Conservation (phyloP, 1,140 invertebrate genomes). For the Euglossa dilemma region DNA sequence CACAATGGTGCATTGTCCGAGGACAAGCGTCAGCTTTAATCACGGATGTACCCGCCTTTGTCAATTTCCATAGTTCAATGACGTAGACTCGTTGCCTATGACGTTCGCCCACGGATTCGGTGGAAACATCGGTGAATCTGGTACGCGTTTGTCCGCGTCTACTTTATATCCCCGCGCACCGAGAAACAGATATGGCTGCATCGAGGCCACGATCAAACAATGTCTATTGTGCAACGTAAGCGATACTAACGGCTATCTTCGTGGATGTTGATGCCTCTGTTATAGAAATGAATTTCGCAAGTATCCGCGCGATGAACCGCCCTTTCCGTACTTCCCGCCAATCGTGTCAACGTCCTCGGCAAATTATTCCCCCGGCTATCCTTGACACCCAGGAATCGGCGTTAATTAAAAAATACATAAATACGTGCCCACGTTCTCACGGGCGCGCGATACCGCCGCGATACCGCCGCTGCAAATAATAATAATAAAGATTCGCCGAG, state of each 20-base stretch:
- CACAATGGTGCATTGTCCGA: constrained; percentile 73
- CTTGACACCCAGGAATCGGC: constrained; percentile 26
- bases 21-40: constrained; percentile 71
- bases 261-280: constrained; percentile 31
- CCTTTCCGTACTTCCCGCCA: not conserved
- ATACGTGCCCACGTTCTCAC: not conserved
- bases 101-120: constrained; percentile 61
- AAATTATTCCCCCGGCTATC: constrained; percentile 5
- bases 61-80: constrained; percentile 75
- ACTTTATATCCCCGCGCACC: constrained; percentile 28
- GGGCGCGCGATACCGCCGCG: not conserved
- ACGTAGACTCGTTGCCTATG: constrained; percentile 42
- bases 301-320: not conserved
- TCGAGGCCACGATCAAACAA: constrained; percentile 52
- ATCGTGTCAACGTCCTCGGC: not conserved
- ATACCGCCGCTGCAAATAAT: not conserved
- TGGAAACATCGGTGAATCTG: constrained; percentile 48
- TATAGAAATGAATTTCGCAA: constrained; percentile 40
- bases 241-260: constrained; percentile 42
- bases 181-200: constrained; percentile 28
- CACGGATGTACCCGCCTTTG: constrained; percentile 75
- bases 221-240: constrained; percentile 49
- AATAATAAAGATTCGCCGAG: constrained; percentile 15
- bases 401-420: constrained; percentile 25
- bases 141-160: constrained; percentile 31